Conservation (phyloP, 2,888 invertebrate genomes). For the Hofmannophila pseudospretella region DNA sequence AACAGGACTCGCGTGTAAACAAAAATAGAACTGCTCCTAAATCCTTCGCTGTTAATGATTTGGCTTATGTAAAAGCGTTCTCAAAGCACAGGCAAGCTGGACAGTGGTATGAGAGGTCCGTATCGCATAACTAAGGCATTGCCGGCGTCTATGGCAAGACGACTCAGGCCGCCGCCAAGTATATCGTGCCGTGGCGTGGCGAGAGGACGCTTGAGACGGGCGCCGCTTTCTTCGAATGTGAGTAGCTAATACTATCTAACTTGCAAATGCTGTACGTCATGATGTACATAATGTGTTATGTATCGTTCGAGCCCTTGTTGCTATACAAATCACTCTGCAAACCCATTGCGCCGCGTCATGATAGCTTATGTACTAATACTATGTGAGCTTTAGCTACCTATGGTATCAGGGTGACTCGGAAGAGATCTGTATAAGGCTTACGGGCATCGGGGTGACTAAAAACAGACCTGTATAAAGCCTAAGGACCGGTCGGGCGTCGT, state of each 20-base stretch:
- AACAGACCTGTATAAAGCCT: too few species aligned
- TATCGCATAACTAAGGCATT: background rate
- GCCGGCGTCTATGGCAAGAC: constrained; percentile 12
- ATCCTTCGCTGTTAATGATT: background rate
- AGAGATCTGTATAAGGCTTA: too few species aligned
- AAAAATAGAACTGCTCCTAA: background rate
- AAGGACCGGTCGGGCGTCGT: too few species aligned
- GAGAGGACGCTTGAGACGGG: constrained; percentile 15
- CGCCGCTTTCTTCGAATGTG: constrained; percentile 12
- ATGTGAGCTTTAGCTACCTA: too few species aligned
- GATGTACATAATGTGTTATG: too few species aligned
- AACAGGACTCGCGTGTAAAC: background rate
- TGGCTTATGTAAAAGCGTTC: background rate
- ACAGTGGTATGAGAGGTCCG: background rate
- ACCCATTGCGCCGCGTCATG: too few species aligned
- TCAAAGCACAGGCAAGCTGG: background rate
- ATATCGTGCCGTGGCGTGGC: constrained; percentile 14
- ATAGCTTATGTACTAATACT: too few species aligned
- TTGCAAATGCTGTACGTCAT: background rate
- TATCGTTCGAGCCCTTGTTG: too few species aligned
- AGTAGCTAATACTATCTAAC: constrained; percentile 4
- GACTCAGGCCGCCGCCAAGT: constrained; percentile 12
- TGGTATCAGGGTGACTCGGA: too few species aligned
- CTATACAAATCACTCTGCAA: too few species aligned
- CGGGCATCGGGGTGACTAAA: too few species aligned